Percentiles rank a stretch among this genome's conserved stretches.
Conservation (phyloP, 2,888 invertebrate species). For the Gandaritis pyraliata region DNA sequence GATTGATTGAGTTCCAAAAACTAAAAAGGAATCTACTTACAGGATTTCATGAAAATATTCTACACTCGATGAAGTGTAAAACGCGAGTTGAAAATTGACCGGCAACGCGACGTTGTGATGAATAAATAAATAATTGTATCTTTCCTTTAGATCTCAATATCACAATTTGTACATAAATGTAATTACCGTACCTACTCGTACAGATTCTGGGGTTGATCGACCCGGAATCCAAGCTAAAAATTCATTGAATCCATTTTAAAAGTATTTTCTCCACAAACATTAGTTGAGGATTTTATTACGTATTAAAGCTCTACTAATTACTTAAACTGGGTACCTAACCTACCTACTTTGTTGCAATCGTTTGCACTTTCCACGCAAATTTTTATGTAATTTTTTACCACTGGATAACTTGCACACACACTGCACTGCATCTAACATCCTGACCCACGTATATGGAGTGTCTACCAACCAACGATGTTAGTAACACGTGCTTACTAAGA, state of each 20-base stretch:
- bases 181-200: constrained; percentile 62
- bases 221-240: background rate
- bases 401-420: too few relatives aligned
- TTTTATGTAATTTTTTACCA: too few relatives aligned
- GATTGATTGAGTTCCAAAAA: too few relatives aligned
- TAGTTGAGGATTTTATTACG: background rate
- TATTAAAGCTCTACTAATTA: constrained; percentile 7
- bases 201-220: constrained; percentile 32
- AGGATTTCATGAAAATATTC: too few relatives aligned
- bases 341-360: background rate
- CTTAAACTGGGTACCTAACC: too few relatives aligned
- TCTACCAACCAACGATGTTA: too few relatives aligned
- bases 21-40: too few relatives aligned
- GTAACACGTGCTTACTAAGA: too few relatives aligned
- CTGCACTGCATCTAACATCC: too few relatives aligned
- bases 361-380: constrained; percentile 3
- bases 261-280: background rate
- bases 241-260: background rate
- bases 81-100: background rate
- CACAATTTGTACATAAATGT: constrained; percentile 77
- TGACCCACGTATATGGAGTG: too few relatives aligned
- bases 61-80: too few relatives aligned
- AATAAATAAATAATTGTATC: constrained; percentile 59
- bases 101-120: constrained; percentile 57
- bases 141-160: constrained; percentile 70